Base-by-base conservation (phyloP, 1,140 invertebrate species). In the Drosophila arawakana region DNA sequence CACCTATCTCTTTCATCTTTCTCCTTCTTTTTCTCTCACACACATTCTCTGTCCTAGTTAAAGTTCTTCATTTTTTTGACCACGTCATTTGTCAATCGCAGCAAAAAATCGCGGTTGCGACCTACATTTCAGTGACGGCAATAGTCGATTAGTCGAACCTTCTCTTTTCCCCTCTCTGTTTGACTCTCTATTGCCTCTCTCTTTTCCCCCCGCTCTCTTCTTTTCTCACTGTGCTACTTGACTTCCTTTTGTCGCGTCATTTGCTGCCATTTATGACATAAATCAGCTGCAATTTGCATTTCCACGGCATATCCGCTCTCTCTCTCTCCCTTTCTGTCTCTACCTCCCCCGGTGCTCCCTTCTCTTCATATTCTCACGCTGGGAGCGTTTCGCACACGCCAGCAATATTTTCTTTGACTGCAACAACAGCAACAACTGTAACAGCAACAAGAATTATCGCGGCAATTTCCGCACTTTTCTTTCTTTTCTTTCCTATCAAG, bases 211-310 rank as follows among this genome's bases (percentile, higher is more conserved):
- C 8, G 9, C 18, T 54, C 21, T 54, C 39, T 35, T 4, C 8
- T 47, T 7, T 62, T 41, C 39, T 44, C 35, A 30, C 1, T 35
- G 25, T 50, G 11, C 47, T 41, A 34, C 18, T 8, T 13, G 8
- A 11, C 57, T 44, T 66, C 39, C 55, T 43, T 60, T 65, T 76
- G 41, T 63, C 68, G 49, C 47, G n/a, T 66, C 49, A 60, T 66
- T 58, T 37, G 44, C 57, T 68, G 58, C 65, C 70, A 68, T 77
- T 69, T 73, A 47, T 65, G 69, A 73, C 76, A 79, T 76, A 79
- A 76, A 79, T 74, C 74, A 69, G 50, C 49, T 39, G 75, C 72
- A 75, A 78, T 78, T 78, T 78, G 63, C 78, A 80, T 80, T 78
- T 78, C 71, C 70, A 69, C 63, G 65, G 58, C 30, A 61, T 67